These are phyloP conservation scores for Bombyx mandarina DNA, from an alignment of 1,140 invertebrate genomes.

Conservation along the genomic window DNA sequence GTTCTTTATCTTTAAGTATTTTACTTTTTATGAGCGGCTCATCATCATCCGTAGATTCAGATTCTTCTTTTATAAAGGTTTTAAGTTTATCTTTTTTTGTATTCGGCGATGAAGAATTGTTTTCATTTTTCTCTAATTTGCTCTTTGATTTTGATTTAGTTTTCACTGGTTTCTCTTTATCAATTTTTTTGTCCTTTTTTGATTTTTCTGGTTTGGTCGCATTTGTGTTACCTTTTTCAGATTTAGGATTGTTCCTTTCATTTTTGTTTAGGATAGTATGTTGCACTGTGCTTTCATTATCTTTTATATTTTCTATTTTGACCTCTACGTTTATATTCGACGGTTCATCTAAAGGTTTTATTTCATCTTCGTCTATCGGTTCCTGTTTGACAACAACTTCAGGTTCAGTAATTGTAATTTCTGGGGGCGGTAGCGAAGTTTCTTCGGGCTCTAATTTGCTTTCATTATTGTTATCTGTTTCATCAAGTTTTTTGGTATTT, in stretches of 20 bases:
- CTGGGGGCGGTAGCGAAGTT: background rate
- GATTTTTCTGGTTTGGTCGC: slow-evolving; percentile 27
- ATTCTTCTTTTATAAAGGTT: slow-evolving; percentile 47
- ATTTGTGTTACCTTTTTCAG: slow-evolving; percentile 16
- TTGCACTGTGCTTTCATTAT: background rate
- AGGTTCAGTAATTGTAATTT: slow-evolving; percentile 2
- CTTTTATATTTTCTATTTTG: background rate
- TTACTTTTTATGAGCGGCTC: slow-evolving; percentile 68
- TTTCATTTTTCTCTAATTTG: slow-evolving; percentile 31
- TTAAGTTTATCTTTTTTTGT: slow-evolving; percentile 46
- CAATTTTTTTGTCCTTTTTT: slow-evolving; percentile 30
- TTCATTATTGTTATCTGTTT: slow-evolving; percentile 34
- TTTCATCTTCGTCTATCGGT: slow-evolving; percentile 47
- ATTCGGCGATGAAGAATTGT: slow-evolving; percentile 15
- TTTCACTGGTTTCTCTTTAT: slow-evolving; percentile 29
- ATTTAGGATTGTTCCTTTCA: slow-evolving; percentile 10
- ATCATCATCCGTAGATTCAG: slow-evolving; percentile 68
- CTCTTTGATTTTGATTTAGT: slow-evolving; percentile 29
- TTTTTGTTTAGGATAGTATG: background rate
- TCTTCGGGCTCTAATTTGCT: slow-evolving; percentile 18
- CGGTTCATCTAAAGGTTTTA: slow-evolving; percentile 17
- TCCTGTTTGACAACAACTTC: slow-evolving; percentile 50
- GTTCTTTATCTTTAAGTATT: slow-evolving; percentile 57
- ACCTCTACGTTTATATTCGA: background rate
- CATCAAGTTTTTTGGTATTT: slow-evolving; percentile 47